Evolutionary conservation across 2,888 invertebrate genomes (phyloP).

Genomic region (Eupithecia exiguata): DNA sequence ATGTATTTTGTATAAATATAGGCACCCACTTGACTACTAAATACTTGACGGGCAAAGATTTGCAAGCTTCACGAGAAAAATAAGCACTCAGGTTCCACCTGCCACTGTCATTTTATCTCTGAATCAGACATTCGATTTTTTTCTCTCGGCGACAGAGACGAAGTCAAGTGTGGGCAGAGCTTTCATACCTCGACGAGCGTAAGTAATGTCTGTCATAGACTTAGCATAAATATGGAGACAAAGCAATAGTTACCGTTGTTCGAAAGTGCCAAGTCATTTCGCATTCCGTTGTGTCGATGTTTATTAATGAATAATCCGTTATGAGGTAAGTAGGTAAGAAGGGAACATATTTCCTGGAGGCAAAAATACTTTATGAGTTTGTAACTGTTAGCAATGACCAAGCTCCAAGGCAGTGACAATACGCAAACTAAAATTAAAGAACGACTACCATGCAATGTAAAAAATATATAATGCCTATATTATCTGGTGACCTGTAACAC

Average conservation of each 20-base stretch:
- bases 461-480: too few relatives aligned
- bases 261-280: conserved; percentile 60
- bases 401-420: neutral
- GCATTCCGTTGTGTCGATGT: conserved; percentile 54
- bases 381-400: neutral
- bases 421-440: neutral
- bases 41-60: neutral
- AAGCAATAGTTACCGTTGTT: conserved; percentile 55
- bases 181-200: conserved; percentile 38
- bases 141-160: conserved; percentile 17
- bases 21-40: too few relatives aligned
- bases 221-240: conserved; percentile 63
- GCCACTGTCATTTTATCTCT: conserved; percentile 16
- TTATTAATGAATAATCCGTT: conserved; percentile 34
- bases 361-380: neutral
- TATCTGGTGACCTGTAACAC: too few relatives aligned
- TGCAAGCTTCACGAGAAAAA: neutral
- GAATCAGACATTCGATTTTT: neutral
- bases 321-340: conserved; percentile 18
- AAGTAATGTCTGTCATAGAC: conserved; percentile 45
- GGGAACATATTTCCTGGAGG: conserved; percentile 6
- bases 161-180: conserved; percentile 30
- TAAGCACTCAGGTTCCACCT: conserved; percentile 11
- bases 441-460: neutral
- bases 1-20: too few relatives aligned